Evolutionary conservation across 2,113 vertebrate species (phyloP).

Genomic region (Callionymus lyra): DNA sequence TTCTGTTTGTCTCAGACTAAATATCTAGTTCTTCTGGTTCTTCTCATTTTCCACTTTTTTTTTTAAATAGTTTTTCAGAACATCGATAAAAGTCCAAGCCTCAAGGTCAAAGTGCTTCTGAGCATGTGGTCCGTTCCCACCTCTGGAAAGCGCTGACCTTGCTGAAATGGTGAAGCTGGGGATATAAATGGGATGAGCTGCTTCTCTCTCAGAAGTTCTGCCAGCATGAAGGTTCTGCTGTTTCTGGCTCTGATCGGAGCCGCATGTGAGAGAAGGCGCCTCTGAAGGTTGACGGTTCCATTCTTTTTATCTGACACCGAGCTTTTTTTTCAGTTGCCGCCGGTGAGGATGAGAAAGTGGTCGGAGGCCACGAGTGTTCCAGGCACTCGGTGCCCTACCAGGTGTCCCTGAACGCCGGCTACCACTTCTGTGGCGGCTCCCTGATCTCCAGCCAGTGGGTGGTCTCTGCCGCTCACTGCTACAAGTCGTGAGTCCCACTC

Average conservation of each 20-base stretch:
- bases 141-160: background rate
- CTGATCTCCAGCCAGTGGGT: constrained; percentile 70
- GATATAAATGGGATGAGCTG: background rate
- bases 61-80: no score
- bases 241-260: constrained; percentile 54
- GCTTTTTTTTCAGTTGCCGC: constrained; percentile 42
- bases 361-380: constrained; percentile 68
- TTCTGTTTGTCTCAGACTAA: no score
- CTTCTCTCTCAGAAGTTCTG: no score
- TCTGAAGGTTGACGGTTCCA: background rate
- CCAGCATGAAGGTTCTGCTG: constrained; percentile 49
- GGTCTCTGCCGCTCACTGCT: constrained; percentile 73
- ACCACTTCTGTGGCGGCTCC: constrained; percentile 62
- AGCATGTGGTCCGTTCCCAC: constrained; percentile 44
- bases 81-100: no score
- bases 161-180: no score
- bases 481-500: constrained; percentile 60
- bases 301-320: background rate
- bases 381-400: constrained; percentile 60
- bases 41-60: no score
- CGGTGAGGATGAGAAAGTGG: constrained; percentile 60
- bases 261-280: constrained; percentile 34
- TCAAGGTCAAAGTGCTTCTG: constrained; percentile 26
- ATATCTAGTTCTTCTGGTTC: no score
- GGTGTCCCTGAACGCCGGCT: constrained; percentile 68